These are phyloP conservation scores for Carterocephalus palaemon DNA, from an alignment of 2,888 invertebrate genomes.

Conservation along the genomic window DNA sequence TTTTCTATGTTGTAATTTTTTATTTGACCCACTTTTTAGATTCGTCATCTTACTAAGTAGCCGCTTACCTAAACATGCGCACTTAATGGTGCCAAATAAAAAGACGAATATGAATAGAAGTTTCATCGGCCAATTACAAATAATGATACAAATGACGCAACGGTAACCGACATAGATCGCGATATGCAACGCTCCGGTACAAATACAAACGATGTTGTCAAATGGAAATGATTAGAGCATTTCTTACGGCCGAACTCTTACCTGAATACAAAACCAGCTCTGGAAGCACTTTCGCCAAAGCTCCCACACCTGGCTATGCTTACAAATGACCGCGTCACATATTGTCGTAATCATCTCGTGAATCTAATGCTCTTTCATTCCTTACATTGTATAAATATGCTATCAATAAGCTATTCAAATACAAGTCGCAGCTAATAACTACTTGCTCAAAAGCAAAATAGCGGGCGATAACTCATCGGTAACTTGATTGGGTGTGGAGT, in stretches of 20 bases:
- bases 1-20: no score
- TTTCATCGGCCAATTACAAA: conserved; percentile 2
- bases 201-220: conserved; percentile 23
- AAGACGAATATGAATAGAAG: background rate
- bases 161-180: background rate
- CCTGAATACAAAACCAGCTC: conserved; percentile 24
- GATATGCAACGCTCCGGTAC: conserved; percentile 5
- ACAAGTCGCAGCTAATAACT: conserved; percentile 6
- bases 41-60: no score
- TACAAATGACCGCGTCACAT: conserved; percentile 24
- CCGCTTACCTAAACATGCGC: no score
- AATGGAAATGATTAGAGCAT: conserved; percentile 23
- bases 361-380: conserved; percentile 17
- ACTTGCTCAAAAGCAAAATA: conserved; percentile 7
- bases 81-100: no score
- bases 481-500: conserved; percentile 12
- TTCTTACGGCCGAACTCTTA: conserved; percentile 24
- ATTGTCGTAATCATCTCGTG: conserved; percentile 22
- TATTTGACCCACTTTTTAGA: no score
- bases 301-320: conserved; percentile 21
- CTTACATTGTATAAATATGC: conserved; percentile 18
- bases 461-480: conserved; percentile 7
- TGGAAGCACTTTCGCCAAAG: conserved; percentile 22
- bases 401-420: conserved; percentile 13
- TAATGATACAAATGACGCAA: conserved; percentile 2